phyloP scores from a whole-genome alignment of 2,113 vertebrate species.

The Lasiurus cinereus region DNA sequence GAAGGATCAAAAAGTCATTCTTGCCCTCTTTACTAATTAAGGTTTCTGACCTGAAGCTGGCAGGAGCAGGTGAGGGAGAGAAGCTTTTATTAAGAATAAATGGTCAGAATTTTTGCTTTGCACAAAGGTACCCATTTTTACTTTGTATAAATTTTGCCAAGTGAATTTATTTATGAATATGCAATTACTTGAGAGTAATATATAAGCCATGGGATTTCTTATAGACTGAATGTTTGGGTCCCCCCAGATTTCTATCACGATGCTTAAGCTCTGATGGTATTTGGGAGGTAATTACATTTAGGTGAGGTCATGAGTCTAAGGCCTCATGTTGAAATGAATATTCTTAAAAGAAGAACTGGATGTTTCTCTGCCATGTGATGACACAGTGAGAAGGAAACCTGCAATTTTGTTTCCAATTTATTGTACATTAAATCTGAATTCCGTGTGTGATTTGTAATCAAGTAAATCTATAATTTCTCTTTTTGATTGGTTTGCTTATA shows the following conservation, averaged over 20 bases:
- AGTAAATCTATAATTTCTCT: not conserved
- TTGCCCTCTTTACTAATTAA: not conserved
- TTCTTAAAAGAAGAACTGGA: not conserved
- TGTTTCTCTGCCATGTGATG: not conserved
- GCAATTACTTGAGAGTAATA: not conserved
- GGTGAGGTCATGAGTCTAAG: not conserved
- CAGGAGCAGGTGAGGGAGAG: not conserved
- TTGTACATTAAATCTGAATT: not conserved
- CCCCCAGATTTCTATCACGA: not conserved
- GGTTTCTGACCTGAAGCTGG: not conserved
- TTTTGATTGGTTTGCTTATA: not conserved
- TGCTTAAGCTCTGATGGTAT: not conserved
- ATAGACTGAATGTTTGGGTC: not conserved
- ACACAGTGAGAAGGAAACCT: not conserved
- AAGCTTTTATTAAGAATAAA: not conserved
- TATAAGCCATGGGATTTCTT: not conserved
- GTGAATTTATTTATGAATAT: not conserved
- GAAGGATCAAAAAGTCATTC: not conserved
- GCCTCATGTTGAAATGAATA: not conserved
- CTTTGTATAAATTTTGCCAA: not conserved
- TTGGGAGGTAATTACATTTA: not conserved
- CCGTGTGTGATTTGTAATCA: not conserved
- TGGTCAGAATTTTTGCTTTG: not conserved
- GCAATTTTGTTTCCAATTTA: not conserved
- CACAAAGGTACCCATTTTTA: not conserved